These are phyloP conservation scores for Bettongia penicillata DNA, from an alignment of 2,113 vertebrate species.

Conservation along the genomic window DNA sequence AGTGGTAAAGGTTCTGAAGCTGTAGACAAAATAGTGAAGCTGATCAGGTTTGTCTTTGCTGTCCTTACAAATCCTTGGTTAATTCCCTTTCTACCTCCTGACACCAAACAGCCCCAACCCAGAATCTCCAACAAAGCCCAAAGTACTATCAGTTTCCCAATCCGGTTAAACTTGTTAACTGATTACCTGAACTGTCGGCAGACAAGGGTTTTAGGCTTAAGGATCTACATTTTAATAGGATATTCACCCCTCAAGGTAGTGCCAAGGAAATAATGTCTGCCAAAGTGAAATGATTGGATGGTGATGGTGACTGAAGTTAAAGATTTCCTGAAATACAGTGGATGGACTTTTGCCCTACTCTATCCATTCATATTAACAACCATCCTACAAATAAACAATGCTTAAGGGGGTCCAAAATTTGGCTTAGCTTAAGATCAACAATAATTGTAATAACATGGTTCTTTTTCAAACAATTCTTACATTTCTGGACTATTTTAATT, in stretches of 20 bases:
- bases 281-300: slow-evolving; percentile 13
- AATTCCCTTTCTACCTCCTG: slow-evolving; percentile 25
- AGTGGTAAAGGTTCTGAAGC: not conserved
- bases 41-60: slow-evolving; percentile 1
- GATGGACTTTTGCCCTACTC: not conserved
- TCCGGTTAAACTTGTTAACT: slow-evolving; percentile 14
- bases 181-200: slow-evolving; percentile 6
- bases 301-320: not conserved
- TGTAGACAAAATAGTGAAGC: not conserved
- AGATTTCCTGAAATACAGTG: not conserved
- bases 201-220: slow-evolving; percentile 9
- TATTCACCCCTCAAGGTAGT: not conserved
- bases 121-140: not conserved
- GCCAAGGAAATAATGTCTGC: not conserved
- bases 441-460: not conserved
- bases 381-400: slow-evolving; percentile 23
- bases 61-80: not conserved
- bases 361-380: slow-evolving; percentile 26
- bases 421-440: slow-evolving; percentile 27
- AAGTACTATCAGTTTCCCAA: slow-evolving; percentile 16
- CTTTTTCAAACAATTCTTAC: slow-evolving; percentile 14
- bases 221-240: not conserved
- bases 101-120: not conserved
- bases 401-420: slow-evolving; percentile 17
- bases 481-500: slow-evolving; percentile 5